Conservation (phyloP, 2,113 vertebrate genomes). For the Myxocyprinus asiaticus region DNA sequence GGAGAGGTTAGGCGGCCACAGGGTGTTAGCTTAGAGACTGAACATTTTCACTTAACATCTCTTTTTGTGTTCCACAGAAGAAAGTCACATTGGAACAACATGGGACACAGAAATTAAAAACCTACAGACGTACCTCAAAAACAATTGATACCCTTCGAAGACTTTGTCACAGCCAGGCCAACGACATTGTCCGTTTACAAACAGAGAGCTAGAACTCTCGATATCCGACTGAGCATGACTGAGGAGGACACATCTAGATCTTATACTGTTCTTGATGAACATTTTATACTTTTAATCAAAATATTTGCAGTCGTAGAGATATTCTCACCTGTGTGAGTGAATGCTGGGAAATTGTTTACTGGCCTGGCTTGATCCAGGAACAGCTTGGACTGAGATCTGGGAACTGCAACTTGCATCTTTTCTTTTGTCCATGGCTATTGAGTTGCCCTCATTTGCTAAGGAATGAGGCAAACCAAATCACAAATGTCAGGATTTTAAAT, state of each 20-base stretch:
- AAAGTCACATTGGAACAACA: too few relatives aligned
- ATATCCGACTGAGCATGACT: conserved; percentile 33
- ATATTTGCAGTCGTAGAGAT: neutral
- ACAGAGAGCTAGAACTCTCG: conserved; percentile 63
- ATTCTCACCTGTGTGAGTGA: conserved; percentile 26
- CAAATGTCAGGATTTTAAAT: too few relatives aligned
- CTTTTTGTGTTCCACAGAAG: too few relatives aligned
- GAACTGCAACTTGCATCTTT: neutral
- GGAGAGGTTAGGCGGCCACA: too few relatives aligned
- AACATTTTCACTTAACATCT: too few relatives aligned
- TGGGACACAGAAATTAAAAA: neutral
- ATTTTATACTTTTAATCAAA: neutral
- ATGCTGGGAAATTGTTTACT: too few relatives aligned
- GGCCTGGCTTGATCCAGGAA: neutral
- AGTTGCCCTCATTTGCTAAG: conserved; percentile 27
- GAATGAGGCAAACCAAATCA: too few relatives aligned
- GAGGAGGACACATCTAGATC: conserved; percentile 6
- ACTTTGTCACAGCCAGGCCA: conserved; percentile 79
- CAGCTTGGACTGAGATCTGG: conserved; percentile 7
- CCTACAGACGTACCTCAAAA: conserved; percentile 29
- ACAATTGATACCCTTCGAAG: conserved; percentile 67
- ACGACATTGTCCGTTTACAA: conserved; percentile 74
- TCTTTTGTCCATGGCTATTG: conserved; percentile 12
- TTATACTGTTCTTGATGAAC: neutral
- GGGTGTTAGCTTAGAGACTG: too few relatives aligned